Percentiles rank a stretch among this genome's conserved stretches.
Conservation (phyloP, 2,888 invertebrate species). For the Scrobipalpa atriplicella region DNA sequence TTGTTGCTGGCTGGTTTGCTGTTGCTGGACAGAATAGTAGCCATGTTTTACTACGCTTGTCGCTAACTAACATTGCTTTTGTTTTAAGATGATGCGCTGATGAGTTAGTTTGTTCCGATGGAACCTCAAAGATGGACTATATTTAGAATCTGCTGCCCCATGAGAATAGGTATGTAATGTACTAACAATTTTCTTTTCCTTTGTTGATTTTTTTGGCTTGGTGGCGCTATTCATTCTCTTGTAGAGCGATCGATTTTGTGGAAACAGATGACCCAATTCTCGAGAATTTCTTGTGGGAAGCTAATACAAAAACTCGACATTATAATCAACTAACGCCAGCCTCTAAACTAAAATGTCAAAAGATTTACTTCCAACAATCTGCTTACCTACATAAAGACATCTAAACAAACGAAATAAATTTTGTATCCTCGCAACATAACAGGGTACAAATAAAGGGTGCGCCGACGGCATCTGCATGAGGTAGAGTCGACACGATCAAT, state of each 20-base stretch:
- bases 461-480: constrained; percentile 68
- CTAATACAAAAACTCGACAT: constrained; percentile 39
- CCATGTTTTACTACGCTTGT: constrained; percentile 15
- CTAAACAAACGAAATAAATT: constrained; percentile 63
- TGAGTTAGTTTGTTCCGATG: not conserved
- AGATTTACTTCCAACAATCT: constrained; percentile 53
- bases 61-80: not conserved
- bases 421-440: constrained; percentile 48
- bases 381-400: constrained; percentile 55
- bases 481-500: constrained; percentile 68
- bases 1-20: constrained; percentile 10
- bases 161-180: too few species aligned
- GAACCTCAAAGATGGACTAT: not conserved
- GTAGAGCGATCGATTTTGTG: constrained; percentile 13
- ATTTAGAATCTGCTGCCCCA: too few species aligned
- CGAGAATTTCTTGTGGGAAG: constrained; percentile 29
- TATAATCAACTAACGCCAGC: constrained; percentile 40
- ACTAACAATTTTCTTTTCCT: constrained; percentile 11
- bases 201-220: not conserved
- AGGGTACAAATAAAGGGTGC: constrained; percentile 61
- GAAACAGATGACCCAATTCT: constrained; percentile 29
- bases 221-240: not conserved
- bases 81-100: not conserved
- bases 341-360: constrained; percentile 57
- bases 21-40: constrained; percentile 11